Base-by-base conservation (phyloP, 1,140 invertebrate species). In the Augochlora pura region DNA sequence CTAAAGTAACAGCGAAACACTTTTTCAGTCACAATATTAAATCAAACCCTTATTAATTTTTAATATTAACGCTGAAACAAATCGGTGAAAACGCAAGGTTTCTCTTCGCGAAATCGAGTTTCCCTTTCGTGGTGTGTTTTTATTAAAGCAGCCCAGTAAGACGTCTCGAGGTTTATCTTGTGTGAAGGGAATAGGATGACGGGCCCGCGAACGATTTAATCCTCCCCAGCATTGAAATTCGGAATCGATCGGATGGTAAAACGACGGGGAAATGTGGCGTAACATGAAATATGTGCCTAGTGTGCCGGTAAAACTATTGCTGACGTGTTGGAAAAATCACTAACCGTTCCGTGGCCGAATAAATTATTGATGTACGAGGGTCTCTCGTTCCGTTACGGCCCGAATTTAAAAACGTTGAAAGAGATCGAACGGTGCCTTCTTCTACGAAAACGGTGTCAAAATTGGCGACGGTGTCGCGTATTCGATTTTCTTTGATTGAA, bases 271-370 rank as follows among this genome's bases (percentile, higher is more conserved):
- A 39, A 25, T 4, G 59, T 21, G 25, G 52, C 54, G 64, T 18
- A 38, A 59, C 18, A 39, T 68, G 54, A 59, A 60, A 59, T 68
- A 68, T 76, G 63, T 16, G 38, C 18, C 10, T 65, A 69, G 12
- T 14, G 3, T 18, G 67, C 69, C 57, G 73, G 69, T 73, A 83
- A 83, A 84, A 70, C 81, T 79, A 77, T 66, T 66, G 82, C 75
- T 74, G 82, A 84, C 69, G 81, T 69, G 82, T 52, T 73, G 25
- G 75, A 83, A 84, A 84, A 83, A 83, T 83, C 68, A 70, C 82
- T 84, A n/a, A 79, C 65, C 71, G 81, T 72, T 65, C 32, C 81
- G 62, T 46, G 23, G 49, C 46, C 46, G 81, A 83, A 84, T 84
- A 83, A 84, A 84, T 84, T 84, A 84, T 84, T 76, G 65, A 84